phyloP scores from a whole-genome alignment of 1,140 invertebrate species.

The honey bee (Apis mellifera) region DNA sequence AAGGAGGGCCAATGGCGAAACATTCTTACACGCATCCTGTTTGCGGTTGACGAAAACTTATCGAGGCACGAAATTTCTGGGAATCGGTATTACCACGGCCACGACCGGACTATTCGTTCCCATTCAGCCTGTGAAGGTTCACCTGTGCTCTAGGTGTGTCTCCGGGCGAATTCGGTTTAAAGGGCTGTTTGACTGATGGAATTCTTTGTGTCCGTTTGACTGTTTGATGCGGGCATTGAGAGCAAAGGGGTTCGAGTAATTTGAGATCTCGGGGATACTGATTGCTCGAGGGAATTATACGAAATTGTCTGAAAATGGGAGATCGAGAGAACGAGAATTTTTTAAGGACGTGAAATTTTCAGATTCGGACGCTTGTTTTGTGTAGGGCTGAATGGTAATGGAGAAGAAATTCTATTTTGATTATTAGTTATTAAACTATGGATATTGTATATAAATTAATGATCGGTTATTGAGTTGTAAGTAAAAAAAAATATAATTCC shows the following conservation, averaged over 20 bases:
- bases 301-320: neutral
- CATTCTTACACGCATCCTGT: constrained; percentile 80
- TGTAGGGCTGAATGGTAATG: no score
- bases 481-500: neutral
- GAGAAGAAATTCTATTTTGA: no score
- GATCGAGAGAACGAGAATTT: neutral
- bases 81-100: constrained; percentile 61
- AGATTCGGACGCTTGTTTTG: no score
- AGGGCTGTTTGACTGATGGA: neutral
- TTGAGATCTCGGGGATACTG: neutral
- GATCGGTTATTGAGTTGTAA: neutral
- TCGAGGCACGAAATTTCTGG: constrained; percentile 78
- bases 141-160: constrained; percentile 27
- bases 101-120: constrained; percentile 9
- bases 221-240: neutral
- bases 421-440: no score
- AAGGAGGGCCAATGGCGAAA: constrained; percentile 61
- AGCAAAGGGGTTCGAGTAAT: constrained; percentile 7
- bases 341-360: no score
- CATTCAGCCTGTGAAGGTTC: constrained; percentile 30
- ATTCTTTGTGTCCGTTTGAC: neutral
- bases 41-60: constrained; percentile 80
- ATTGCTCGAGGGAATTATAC: neutral
- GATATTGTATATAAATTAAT: no score
- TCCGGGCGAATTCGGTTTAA: neutral